Conservation (phyloP, 1,140 invertebrate species). For the Branchinecta lynchi region DNA sequence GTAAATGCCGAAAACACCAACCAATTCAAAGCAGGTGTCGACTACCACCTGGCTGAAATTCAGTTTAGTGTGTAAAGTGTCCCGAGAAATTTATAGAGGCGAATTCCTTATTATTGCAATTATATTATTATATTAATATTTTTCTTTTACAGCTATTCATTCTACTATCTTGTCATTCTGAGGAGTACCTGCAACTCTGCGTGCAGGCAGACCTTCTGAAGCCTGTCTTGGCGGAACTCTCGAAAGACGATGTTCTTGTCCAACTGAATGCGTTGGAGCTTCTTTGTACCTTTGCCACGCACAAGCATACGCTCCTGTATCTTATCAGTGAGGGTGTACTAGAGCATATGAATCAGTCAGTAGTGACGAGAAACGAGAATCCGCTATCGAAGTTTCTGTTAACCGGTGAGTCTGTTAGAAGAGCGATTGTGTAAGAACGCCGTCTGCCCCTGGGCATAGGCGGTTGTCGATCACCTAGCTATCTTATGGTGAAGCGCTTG, state of each 20-base stretch:
- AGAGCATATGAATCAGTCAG: slow-evolving; percentile 40
- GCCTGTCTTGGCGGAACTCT: slow-evolving; percentile 45
- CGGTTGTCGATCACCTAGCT: too few species aligned
- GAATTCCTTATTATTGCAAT: too few species aligned
- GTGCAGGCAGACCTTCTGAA: slow-evolving; percentile 44
- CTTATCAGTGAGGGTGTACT: slow-evolving; percentile 48
- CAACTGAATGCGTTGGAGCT: slow-evolving; percentile 59
- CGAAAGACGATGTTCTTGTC: slow-evolving; percentile 50
- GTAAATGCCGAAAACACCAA: too few species aligned
- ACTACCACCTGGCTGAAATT: too few species aligned
- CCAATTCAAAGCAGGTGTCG: too few species aligned
- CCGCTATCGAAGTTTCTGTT: slow-evolving; percentile 43
- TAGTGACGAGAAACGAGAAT: slow-evolving; percentile 41
- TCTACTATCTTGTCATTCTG: slow-evolving; percentile 42
- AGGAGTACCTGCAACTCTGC: slow-evolving; percentile 39
- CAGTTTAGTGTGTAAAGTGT: too few species aligned
- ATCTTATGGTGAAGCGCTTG: too few species aligned
- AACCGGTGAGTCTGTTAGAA: slow-evolving; percentile 36
- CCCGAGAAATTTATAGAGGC: too few species aligned
- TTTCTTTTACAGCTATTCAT: slow-evolving; percentile 46
- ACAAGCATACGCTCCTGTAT: slow-evolving; percentile 49
- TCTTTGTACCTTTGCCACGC: slow-evolving; percentile 47
- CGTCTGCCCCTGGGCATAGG: too few species aligned
- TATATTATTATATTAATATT: slow-evolving; percentile 25
- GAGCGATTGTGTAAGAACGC: neutral